Conservation (phyloP, 2,888 invertebrate genomes). For the Falcaria lacertinaria region DNA sequence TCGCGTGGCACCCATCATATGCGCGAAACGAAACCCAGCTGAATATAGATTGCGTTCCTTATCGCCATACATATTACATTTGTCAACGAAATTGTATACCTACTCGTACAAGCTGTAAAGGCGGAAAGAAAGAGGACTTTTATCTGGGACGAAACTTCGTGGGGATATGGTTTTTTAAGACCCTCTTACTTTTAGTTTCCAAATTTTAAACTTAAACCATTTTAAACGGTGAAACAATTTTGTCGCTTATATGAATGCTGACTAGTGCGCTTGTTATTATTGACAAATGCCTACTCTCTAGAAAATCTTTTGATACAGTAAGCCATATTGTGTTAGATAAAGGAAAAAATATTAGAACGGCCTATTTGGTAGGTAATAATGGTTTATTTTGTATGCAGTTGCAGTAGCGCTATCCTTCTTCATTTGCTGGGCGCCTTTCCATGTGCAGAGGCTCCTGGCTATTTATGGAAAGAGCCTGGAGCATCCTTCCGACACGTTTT, state of each 20-base stretch:
- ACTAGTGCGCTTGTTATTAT: no score
- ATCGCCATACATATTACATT: background rate
- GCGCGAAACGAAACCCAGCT: background rate
- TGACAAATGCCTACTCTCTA: no score
- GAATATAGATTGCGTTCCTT: background rate
- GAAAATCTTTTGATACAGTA: no score
- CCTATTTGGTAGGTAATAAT: background rate
- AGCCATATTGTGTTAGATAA: no score
- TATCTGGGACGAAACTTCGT: no score
- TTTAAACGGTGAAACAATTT: no score
- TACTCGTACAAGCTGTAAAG: no score
- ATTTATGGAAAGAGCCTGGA: slow-evolving; percentile 82
- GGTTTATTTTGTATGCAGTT: slow-evolving; percentile 72
- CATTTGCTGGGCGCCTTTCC: slow-evolving; percentile 95
- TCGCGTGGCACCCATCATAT: background rate
- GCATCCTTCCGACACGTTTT: slow-evolving; percentile 66
- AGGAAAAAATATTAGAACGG: background rate
- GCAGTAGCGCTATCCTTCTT: slow-evolving; percentile 91
- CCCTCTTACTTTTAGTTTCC: no score
- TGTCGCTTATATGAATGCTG: no score
- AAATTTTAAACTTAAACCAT: no score
- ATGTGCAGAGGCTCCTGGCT: slow-evolving; percentile 92
- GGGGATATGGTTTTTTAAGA: no score
- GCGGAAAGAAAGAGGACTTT: no score
- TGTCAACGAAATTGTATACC: background rate